Base-by-base conservation (phyloP, 2,113 vertebrate genomes). In the Myiopsitta monachus region DNA sequence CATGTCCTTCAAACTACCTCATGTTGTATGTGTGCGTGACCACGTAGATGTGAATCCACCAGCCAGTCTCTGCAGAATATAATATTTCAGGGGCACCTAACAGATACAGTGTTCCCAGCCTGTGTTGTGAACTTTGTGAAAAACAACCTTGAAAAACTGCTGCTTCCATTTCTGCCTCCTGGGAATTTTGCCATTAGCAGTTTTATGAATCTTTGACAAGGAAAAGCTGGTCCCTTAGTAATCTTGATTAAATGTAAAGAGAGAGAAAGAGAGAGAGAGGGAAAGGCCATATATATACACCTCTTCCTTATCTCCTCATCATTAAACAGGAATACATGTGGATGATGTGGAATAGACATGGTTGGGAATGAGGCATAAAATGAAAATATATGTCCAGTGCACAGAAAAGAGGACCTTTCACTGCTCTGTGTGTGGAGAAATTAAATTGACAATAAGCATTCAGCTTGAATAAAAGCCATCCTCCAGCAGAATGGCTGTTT, bases 61-160 rank as follows among this genome's bases (percentile, higher is more conserved):
- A 88, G 55, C 30, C 69, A 72, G 21, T 26, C n/a, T 72, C 69
- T 83, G 67, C 49, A 92, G 75, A 66, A 70, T 52, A 39, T 52
- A 74, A 14, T 41, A 66, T 85, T 83, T 83, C 63, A 94, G 67
- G n/a, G 83, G 54, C 57, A 64, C 14, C 28, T 62, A 52, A 69
- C 6, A 95, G 33, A 79, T 38, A 75, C 21, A 79, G 11, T 18
- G 7, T 86, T 83, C 75, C 59, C 55, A 83, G 33, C 14, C 59
- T 0, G 1, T 13, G 39, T 15, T 67, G 54, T 67, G 46, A 88
- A 67, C 41, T 43, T 59, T 23, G 26, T 77, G 43, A 75, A 88
- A 92, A 94, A 73, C 72, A 88, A 44, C 41, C 51, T 81, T 61
- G 76, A 83, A 90, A 75, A 93, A 77, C 23, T 70, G 14, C 18